A percentile compares a stretch with the other conserved stretches of the same genome.
Conservation (phyloP, 2,113 vertebrate genomes). For the Phalacrocorax aristotelis region DNA sequence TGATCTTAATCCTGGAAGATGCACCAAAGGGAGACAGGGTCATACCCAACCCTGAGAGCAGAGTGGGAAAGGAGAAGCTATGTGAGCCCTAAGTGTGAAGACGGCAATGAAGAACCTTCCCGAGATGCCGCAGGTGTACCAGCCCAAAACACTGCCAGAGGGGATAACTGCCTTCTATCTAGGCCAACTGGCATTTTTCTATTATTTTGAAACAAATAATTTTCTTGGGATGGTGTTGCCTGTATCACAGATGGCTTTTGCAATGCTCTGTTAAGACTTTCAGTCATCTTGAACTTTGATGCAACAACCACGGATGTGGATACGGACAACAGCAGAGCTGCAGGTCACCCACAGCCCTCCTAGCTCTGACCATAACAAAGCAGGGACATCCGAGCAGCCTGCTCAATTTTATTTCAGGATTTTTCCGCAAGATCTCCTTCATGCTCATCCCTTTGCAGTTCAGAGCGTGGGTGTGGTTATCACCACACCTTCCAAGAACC, state of each 20-base stretch:
- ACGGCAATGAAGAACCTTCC: not conserved
- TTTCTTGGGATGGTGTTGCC: not conserved
- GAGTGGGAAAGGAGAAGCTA: not conserved
- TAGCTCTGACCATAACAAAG: not conserved
- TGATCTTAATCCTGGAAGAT: not conserved
- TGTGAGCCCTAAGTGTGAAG: not conserved
- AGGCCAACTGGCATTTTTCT: not conserved
- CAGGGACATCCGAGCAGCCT: not conserved
- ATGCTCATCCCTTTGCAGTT: not conserved
- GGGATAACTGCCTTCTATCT: not conserved
- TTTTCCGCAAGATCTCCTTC: not conserved
- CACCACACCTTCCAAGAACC: not conserved
- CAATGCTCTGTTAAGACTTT: not conserved
- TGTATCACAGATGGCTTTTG: not conserved
- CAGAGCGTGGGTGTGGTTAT: not conserved
- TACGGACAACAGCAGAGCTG: not conserved
- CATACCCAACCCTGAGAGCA: not conserved
- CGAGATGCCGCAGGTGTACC: not conserved
- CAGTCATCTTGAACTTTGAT: not conserved
- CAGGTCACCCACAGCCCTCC: not conserved
- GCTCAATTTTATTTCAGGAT: not conserved
- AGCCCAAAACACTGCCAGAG: not conserved
- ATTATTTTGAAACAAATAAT: not conserved
- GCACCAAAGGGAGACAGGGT: not conserved
- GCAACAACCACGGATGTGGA: not conserved